phyloP scores from a whole-genome alignment of 2,113 vertebrate genomes.

The Xyliphius kryptos region DNA sequence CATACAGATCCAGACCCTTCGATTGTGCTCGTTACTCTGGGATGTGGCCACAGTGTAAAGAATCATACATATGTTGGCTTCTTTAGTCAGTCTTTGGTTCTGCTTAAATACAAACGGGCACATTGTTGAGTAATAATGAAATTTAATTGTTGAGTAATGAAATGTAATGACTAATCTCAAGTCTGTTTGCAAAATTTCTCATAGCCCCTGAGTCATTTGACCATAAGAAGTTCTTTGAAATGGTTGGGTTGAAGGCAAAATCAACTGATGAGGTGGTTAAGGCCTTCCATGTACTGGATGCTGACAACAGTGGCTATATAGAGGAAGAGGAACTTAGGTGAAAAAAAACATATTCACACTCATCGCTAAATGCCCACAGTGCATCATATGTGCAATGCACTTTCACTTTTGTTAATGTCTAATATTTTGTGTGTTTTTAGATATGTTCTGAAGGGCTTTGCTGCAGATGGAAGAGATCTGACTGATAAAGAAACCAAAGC shows the following conservation, averaged over 20 bases:
- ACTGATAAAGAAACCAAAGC: constrained; percentile 83
- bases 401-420: constrained; percentile 8
- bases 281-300: constrained; percentile 73
- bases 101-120: too few species aligned
- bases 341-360: constrained; percentile 37
- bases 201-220: constrained; percentile 71
- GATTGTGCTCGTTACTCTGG: too few species aligned
- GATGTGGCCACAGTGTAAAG: too few species aligned
- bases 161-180: neutral
- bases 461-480: constrained; percentile 76
- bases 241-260: constrained; percentile 69
- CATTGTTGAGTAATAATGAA: too few species aligned
- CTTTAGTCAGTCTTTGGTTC: too few species aligned
- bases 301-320: constrained; percentile 73
- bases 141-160: too few species aligned
- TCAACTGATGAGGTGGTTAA: constrained; percentile 66
- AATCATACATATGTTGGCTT: too few species aligned
- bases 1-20: too few species aligned
- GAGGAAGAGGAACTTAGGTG: constrained; percentile 80
- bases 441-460: constrained; percentile 81
- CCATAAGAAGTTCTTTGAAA: constrained; percentile 74
- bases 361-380: neutral
- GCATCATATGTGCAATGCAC: neutral
- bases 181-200: too few species aligned
- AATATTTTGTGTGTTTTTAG: constrained; percentile 50